Conservation (phyloP, 2,888 invertebrate genomes). For the Drosophila robusta region DNA sequence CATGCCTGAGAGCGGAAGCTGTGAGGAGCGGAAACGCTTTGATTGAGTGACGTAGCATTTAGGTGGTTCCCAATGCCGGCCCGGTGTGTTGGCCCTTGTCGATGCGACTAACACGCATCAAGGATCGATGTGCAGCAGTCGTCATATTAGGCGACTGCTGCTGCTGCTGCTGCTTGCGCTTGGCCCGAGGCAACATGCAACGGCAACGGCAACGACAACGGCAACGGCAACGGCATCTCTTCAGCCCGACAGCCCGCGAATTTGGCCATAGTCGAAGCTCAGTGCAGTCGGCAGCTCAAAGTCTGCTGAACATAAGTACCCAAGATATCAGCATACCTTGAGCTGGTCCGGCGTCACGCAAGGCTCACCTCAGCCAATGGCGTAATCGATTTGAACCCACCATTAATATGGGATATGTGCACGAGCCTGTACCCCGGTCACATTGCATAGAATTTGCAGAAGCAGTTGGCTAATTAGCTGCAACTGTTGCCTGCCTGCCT, state of each 20-base stretch:
- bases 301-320: background rate
- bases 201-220: conserved; percentile 18
- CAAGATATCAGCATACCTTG: conserved; percentile 22
- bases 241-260: conserved; percentile 15
- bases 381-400: conserved; percentile 82
- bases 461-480: conserved; percentile 78
- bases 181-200: conserved; percentile 56
- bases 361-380: conserved; percentile 34
- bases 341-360: conserved; percentile 40
- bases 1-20: conserved; percentile 41
- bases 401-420: conserved; percentile 51
- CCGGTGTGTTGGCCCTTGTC: background rate
- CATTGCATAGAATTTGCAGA: conserved; percentile 59
- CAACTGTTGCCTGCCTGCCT: conserved; percentile 67
- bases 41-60: conserved; percentile 56
- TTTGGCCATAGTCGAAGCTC: conserved; percentile 11
- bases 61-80: background rate
- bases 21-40: conserved; percentile 57
- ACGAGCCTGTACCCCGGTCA: conserved; percentile 18
- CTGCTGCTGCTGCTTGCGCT: conserved; percentile 47
- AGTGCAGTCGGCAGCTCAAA: conserved; percentile 26
- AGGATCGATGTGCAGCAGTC: conserved; percentile 66
- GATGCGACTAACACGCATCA: conserved; percentile 39
- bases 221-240: background rate
- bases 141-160: conserved; percentile 72